Base-by-base conservation (phyloP, 2,888 invertebrate species). In the Arrhopalites spinosus region DNA sequence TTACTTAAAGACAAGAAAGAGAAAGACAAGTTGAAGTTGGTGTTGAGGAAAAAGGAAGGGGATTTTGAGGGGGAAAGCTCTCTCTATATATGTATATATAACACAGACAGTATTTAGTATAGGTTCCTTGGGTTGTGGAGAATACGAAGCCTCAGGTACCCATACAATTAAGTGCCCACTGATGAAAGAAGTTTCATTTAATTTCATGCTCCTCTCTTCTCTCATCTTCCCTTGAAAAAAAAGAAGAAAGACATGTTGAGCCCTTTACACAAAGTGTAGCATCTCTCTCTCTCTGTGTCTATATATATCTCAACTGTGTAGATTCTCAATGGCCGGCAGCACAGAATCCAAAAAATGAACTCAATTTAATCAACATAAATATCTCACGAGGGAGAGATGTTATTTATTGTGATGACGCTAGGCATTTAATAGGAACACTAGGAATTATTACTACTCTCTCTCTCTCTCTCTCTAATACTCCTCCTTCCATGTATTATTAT, bases 331-430 rank as follows among this genome's bases (percentile, higher is more conserved):
- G 59, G 30, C 71, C 71, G 43, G 67, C 45, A 67, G 67, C 20
- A 69, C 61, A 61, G 15, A 70, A 72, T 72, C 50, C 43, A 20
- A 66, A 73, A 73, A 73, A 68, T 68, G 30, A 70, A 78, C 72
- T 79, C 78, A 77, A 79, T 79, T 77, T 79, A 79, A 77, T 79
- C 78, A 75, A 76, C 78, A 79, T 75, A 76, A 77, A 79, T 79
- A 77, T 79, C 77, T 74, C 78, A 77, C 77, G 59, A 72, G 78
- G 78, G 78, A 79, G 78, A 79, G 73, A 71, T 74, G 64, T 78
- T 78, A 78, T 78, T 78, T 78, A 78, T 75, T 76, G 64, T 67
- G 66, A 70, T 70, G 69, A 74, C 36, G 68, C 73, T 53, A 66
- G 64, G 61, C 69, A 67, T 73, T 73, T 73, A 73, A 73, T 73